Percentiles rank a stretch among this genome's conserved stretches.
These are phyloP conservation scores for Gadopsis marmoratus DNA, from an alignment of 2,797 vertebrate species.

Conservation along the genomic window DNA sequence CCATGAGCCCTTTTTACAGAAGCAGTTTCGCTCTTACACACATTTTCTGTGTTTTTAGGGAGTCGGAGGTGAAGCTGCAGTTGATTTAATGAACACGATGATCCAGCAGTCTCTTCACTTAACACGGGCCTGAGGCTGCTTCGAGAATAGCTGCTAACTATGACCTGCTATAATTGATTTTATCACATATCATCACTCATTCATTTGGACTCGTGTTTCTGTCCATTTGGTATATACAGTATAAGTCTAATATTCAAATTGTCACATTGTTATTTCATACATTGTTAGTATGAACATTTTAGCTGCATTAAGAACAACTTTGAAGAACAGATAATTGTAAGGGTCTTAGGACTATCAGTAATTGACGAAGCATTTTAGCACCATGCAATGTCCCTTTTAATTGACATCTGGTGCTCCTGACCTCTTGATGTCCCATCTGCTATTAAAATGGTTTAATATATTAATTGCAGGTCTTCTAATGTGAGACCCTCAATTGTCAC, in stretches of 20 bases:
- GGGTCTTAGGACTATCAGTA: neutral
- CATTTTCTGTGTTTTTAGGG: constrained; percentile 1
- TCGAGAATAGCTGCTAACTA: constrained; percentile 6
- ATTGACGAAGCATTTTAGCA: neutral
- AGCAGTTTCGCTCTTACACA: constrained; percentile 17
- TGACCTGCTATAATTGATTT: neutral
- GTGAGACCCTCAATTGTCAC: neutral
- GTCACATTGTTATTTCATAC: neutral
- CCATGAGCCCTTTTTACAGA: constrained; percentile 28
- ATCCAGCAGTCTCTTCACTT: constrained; percentile 15
- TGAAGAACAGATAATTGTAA: neutral
- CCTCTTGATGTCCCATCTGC: neutral
- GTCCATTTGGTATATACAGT: neutral
- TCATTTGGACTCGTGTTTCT: neutral
- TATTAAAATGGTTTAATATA: neutral
- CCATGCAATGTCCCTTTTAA: neutral
- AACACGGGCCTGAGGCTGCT: constrained; percentile 9
- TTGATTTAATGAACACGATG: constrained; percentile 22
- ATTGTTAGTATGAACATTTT: neutral
- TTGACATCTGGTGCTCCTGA: neutral
- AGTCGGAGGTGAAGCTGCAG: neutral
- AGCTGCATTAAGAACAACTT: neutral
- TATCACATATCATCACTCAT: neutral
- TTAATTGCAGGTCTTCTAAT: neutral
- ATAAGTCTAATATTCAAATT: neutral